phyloP scores from a whole-genome alignment of 2,113 vertebrate genomes.

The Xenus cinereus region DNA sequence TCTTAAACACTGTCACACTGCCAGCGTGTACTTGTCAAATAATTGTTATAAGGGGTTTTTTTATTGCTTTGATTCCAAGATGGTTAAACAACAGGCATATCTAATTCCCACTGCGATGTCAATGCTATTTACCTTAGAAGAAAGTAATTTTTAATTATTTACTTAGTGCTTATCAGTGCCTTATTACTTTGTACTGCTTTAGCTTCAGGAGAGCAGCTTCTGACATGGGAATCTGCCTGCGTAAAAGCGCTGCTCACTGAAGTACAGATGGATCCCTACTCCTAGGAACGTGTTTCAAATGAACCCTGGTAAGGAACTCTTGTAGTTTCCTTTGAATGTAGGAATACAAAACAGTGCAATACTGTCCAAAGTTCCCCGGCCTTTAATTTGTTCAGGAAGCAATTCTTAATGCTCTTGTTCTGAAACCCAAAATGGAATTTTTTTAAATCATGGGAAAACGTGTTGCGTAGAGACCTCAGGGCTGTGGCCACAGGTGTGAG shows the following conservation, averaged over 20 bases:
- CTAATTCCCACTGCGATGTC: not conserved
- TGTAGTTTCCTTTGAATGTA: not conserved
- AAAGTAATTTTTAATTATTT: not conserved
- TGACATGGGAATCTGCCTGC: not conserved
- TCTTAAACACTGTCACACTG: conserved; percentile 9
- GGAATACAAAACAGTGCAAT: not conserved
- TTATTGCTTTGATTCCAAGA: conserved; percentile 17
- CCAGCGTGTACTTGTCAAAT: conserved; percentile 19
- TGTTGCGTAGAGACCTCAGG: not conserved
- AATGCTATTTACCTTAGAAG: not conserved
- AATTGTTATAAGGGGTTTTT: not conserved
- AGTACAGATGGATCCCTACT: not conserved
- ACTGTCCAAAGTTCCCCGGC: not conserved
- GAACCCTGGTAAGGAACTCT: not conserved
- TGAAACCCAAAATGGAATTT: not conserved
- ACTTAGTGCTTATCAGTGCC: not conserved
- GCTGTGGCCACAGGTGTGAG: not conserved
- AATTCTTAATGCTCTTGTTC: not conserved
- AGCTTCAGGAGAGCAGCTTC: not conserved
- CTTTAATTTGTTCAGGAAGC: not conserved
- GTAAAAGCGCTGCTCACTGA: not conserved
- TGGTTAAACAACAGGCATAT: not conserved
- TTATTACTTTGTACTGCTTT: not conserved
- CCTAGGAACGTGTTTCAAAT: not conserved
- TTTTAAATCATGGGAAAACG: not conserved